A percentile compares a stretch with the other conserved stretches of the same genome.
Evolutionary conservation across 2,888 invertebrate species (phyloP).

Genomic region (Horisme vitalbata): DNA sequence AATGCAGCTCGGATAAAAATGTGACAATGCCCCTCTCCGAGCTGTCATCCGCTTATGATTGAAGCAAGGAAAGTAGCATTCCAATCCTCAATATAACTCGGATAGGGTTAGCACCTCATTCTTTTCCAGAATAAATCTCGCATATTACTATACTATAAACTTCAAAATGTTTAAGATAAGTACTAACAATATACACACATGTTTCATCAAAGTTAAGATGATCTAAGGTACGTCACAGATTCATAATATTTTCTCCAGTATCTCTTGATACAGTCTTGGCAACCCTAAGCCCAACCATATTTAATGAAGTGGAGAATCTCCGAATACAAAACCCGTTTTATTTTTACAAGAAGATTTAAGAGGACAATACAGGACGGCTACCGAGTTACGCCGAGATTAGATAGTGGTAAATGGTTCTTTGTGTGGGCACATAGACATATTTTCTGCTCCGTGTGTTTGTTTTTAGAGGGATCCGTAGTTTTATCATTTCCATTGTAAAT

Average conservation of each 20-base stretch:
- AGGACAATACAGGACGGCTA: slow-evolving; percentile 57
- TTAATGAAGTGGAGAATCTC: slow-evolving; percentile 41
- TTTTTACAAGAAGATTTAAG: slow-evolving; percentile 60
- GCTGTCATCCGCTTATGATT: slow-evolving; percentile 64
- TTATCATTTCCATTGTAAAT: slow-evolving; percentile 30
- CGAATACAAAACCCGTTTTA: slow-evolving; percentile 51
- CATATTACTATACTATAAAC: too few species aligned
- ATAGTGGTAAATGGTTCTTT: slow-evolving; percentile 61
- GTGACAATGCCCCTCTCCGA: slow-evolving; percentile 48
- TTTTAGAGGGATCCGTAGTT: slow-evolving; percentile 27
- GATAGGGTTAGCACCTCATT: slow-evolving; percentile 9
- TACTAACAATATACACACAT: too few species aligned
- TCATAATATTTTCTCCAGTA: neutral
- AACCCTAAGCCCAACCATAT: slow-evolving; percentile 27
- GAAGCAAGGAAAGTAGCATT: slow-evolving; percentile 61
- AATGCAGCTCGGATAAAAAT: slow-evolving; percentile 46
- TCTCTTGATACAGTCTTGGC: slow-evolving; percentile 6
- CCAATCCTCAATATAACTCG: slow-evolving; percentile 53
- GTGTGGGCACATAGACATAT: slow-evolving; percentile 37
- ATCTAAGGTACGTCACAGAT: too few species aligned
- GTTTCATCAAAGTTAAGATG: too few species aligned
- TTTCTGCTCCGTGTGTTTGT: slow-evolving; percentile 38
- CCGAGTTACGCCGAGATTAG: slow-evolving; percentile 64
- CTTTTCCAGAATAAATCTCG: too few species aligned
- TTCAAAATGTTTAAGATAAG: neutral